A percentile compares a stretch with the other conserved stretches of the same genome.
phyloP scores from a whole-genome alignment of 2,797 vertebrate genomes.

The Mergus octosetaceus region DNA sequence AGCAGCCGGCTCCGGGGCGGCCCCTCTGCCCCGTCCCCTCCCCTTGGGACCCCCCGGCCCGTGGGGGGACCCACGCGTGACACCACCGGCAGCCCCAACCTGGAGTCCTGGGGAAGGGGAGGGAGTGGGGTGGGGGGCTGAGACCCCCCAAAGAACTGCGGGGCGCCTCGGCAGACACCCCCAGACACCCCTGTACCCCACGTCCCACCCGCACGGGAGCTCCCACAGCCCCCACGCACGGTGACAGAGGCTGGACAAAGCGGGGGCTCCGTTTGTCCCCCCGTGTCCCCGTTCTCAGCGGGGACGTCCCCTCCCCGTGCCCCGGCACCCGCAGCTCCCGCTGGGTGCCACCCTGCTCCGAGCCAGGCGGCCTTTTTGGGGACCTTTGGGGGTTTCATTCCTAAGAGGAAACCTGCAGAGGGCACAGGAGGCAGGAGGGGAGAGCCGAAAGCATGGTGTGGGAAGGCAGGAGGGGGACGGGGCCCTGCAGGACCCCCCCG shows the following conservation, averaged over 20 bases:
- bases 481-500: not conserved
- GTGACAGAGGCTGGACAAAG: too few species aligned
- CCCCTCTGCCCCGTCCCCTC: slow-evolving; percentile 28
- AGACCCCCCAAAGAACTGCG: not conserved
- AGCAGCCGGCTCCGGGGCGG: slow-evolving; percentile 39
- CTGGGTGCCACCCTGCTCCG: too few species aligned
- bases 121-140: not conserved
- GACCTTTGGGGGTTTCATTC: not conserved
- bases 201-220: not conserved
- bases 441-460: too few species aligned
- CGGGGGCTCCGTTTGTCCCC: not conserved
- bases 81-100: not conserved
- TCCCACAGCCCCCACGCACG: not conserved
- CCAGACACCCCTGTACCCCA: not conserved
- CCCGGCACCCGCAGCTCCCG: too few species aligned
- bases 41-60: not conserved
- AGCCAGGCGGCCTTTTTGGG: not conserved
- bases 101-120: not conserved
- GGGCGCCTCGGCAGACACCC: not conserved
- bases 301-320: not conserved
- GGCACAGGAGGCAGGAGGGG: too few species aligned
- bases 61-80: not conserved
- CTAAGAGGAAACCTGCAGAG: not conserved
- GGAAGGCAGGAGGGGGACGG: not conserved
- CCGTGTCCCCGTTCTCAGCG: too few species aligned